Conservation (phyloP, 2,113 vertebrate species). For the Hipposideros armiger region DNA sequence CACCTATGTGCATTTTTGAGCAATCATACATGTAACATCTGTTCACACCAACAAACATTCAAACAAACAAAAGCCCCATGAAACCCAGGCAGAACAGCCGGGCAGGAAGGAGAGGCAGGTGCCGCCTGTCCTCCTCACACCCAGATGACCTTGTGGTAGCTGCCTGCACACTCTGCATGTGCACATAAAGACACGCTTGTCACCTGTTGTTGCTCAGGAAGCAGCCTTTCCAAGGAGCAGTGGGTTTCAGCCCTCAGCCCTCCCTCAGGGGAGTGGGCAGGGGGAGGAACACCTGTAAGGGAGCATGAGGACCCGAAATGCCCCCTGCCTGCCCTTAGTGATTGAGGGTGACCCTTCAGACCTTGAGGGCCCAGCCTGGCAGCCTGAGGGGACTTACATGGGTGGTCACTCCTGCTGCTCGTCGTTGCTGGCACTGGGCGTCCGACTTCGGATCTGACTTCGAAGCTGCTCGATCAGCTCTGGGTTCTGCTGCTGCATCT, state of each 20-base stretch:
- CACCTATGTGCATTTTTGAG: neutral
- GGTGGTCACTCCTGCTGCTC: constrained; percentile 91
- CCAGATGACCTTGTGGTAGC: neutral
- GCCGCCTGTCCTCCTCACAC: neutral
- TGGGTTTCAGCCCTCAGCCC: no score
- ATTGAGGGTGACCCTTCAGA: no score
- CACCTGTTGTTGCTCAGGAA: rapidly evolving
- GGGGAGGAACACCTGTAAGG: neutral
- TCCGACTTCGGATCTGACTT: constrained; percentile 95
- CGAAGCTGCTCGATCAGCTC: constrained; percentile 97
- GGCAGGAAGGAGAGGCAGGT: neutral
- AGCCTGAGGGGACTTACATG: neutral
- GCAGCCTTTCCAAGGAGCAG: neutral
- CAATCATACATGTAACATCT: neutral
- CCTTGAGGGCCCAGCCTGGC: no score
- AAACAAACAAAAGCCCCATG: neutral
- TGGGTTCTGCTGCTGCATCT: constrained; percentile 98
- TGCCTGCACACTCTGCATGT: neutral
- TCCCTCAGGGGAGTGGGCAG: rapidly evolving
- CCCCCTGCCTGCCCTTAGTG: no score
- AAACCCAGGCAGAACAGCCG: neutral
- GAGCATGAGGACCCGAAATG: neutral
- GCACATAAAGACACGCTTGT: no score
- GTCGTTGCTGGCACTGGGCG: constrained; percentile 94
- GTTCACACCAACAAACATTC: neutral